Conservation (phyloP, 2,113 vertebrate genomes). For the human (Homo sapiens) region DNA sequence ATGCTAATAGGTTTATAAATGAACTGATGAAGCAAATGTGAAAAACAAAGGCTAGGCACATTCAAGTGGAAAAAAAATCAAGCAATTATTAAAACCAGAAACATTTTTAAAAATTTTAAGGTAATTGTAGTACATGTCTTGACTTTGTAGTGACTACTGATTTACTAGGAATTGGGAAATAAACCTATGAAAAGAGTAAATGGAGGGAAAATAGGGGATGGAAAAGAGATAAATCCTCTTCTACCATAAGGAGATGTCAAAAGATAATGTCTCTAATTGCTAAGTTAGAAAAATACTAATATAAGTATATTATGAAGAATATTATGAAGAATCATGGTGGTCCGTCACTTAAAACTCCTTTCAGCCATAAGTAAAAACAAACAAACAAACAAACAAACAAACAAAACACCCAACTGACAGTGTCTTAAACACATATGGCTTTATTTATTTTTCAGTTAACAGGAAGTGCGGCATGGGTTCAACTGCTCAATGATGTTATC, state of each 20-base stretch:
- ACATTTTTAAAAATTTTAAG: background rate
- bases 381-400: background rate
- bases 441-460: background rate
- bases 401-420: background rate
- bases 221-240: background rate
- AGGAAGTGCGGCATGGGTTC: background rate
- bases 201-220: background rate
- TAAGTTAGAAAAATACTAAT: background rate
- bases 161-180: background rate
- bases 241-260: background rate
- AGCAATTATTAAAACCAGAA: slow-evolving; percentile 13
- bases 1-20: background rate
- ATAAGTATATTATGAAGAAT: background rate
- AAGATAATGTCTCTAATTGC: background rate
- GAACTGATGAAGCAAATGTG: background rate
- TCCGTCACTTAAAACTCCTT: background rate
- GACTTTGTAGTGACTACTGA: background rate
- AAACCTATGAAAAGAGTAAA: background rate
- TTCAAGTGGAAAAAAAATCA: background rate
- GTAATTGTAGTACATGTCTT: background rate
- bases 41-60: background rate
- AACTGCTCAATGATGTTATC: background rate
- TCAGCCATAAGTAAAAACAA: background rate
- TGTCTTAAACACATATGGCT: background rate
- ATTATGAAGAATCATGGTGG: background rate